Conservation (phyloP, 1,140 invertebrate species). For the Seison nebaliae region DNA sequence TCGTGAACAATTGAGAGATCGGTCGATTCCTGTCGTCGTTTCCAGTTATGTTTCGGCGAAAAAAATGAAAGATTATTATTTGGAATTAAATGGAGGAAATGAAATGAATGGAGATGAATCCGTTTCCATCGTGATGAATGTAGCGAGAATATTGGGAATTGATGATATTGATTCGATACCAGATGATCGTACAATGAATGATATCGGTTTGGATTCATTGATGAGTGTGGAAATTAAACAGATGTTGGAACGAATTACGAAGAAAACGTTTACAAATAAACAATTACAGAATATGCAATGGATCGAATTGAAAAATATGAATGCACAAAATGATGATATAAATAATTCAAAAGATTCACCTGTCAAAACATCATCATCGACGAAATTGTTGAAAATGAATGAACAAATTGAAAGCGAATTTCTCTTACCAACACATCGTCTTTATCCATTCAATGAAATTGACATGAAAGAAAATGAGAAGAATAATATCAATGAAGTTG, state of each 20-base stretch:
- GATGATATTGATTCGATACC: slow-evolving; percentile 52
- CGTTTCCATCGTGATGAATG: slow-evolving; percentile 19
- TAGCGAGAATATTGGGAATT: slow-evolving; percentile 32
- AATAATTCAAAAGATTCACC: no score
- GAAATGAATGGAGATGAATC: slow-evolving; percentile 13
- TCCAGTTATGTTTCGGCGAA: slow-evolving; percentile 31
- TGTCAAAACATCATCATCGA: slow-evolving; percentile 15
- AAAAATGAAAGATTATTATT: slow-evolving; percentile 26
- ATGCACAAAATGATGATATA: slow-evolving; percentile 21
- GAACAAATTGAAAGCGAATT: slow-evolving; percentile 22
- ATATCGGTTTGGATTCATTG: slow-evolving; percentile 79
- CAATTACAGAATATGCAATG: slow-evolving; percentile 41
- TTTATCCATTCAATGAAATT: slow-evolving; percentile 30
- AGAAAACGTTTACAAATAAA: slow-evolving; percentile 56
- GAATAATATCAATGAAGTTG: no score
- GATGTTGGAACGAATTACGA: slow-evolving; percentile 64
- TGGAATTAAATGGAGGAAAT: slow-evolving; percentile 15
- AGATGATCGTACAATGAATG: slow-evolving; percentile 44
- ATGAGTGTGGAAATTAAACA: slow-evolving; percentile 96
- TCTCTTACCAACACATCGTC: slow-evolving; percentile 28
- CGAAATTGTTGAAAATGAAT: slow-evolving; percentile 17
- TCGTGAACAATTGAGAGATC: no score
- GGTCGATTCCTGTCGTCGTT: no score
- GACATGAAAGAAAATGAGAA: slow-evolving; percentile 16
- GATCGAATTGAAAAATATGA: slow-evolving; percentile 40